phyloP scores from a whole-genome alignment of 53 echinoderm and acorn worm genomes.

The Antedon mediterranea region DNA sequence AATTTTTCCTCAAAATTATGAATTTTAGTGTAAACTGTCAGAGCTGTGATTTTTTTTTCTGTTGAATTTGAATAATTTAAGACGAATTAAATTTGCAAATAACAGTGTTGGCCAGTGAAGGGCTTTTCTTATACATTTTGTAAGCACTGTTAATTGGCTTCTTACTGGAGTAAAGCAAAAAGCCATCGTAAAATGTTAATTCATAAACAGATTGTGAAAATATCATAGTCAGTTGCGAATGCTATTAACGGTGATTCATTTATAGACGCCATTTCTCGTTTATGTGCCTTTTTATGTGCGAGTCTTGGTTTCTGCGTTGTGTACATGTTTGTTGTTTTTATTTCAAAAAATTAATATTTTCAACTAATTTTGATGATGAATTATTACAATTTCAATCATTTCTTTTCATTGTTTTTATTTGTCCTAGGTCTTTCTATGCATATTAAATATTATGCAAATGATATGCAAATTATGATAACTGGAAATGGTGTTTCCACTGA shows the following conservation, averaged over 20 bases:
- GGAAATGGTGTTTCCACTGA: too few species aligned
- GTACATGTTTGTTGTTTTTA: background rate
- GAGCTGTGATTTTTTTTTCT: background rate
- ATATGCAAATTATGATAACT: too few species aligned
- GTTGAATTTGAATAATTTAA: background rate
- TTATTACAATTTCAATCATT: too few species aligned
- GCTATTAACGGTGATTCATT: slow-evolving; percentile 1
- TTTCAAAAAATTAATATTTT: too few species aligned
- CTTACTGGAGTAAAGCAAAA: background rate
- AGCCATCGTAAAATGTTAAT: slow-evolving; percentile 1
- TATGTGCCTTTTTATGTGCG: slow-evolving; percentile 1
- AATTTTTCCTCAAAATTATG: background rate
- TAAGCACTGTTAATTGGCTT: background rate
- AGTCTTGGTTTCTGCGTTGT: background rate
- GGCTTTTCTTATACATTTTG: background rate
- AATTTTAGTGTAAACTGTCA: background rate
- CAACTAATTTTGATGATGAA: too few species aligned
- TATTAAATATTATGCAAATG: too few species aligned
- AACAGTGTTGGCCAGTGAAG: background rate
- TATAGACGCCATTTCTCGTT: slow-evolving; percentile 1
- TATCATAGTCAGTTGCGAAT: background rate
- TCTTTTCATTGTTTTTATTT: too few species aligned
- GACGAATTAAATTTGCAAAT: background rate
- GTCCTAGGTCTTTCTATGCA: too few species aligned
- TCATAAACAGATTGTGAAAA: background rate